Evolutionary conservation across 2,113 vertebrate genomes (phyloP).

Genomic region (Saccopteryx bilineata): DNA sequence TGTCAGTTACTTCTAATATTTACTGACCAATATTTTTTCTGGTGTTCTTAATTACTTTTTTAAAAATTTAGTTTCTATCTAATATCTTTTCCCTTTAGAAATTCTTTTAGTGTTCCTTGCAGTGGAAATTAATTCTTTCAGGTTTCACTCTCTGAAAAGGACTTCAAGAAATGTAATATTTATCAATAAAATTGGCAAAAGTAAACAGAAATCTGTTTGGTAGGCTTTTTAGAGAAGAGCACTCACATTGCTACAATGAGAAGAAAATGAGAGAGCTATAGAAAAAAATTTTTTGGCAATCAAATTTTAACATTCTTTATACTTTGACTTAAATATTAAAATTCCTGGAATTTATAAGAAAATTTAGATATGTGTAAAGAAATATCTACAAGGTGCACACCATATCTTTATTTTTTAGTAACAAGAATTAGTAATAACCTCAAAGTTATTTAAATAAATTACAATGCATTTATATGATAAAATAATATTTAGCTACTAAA

Average conservation of each 20-base stretch:
- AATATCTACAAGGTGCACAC: background rate
- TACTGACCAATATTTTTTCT: background rate
- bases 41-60: background rate
- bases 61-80: background rate
- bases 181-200: background rate
- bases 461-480: background rate
- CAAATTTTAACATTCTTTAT: background rate
- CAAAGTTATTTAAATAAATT: background rate
- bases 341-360: background rate
- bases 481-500: constrained; percentile 7
- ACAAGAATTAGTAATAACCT: background rate
- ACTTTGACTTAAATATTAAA: constrained; percentile 38
- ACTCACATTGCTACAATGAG: background rate
- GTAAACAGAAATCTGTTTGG: background rate
- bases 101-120: background rate
- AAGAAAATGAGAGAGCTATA: background rate
- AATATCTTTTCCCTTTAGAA: background rate
- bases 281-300: background rate
- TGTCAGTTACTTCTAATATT: background rate
- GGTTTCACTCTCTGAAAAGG: background rate
- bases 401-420: constrained; percentile 19
- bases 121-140: constrained; percentile 7
- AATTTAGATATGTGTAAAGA: background rate
- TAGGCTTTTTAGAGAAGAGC: background rate
- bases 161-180: background rate